Conservation (phyloP, 2,888 invertebrate species). For the Cheilosia vulpina region DNA sequence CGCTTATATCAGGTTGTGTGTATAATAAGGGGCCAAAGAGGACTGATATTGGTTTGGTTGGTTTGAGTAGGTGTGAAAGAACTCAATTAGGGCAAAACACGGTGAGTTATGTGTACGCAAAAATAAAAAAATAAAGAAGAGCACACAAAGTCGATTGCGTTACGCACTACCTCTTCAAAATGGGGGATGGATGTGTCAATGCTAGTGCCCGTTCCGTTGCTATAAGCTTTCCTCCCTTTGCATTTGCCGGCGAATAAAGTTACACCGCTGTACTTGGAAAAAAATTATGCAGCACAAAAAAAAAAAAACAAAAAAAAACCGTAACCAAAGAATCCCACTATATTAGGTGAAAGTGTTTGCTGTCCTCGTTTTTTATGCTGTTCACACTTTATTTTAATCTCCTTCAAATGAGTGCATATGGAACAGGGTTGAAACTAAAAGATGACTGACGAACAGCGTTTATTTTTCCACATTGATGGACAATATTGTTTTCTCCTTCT, state of each 20-base stretch:
- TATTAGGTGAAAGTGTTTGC: constrained; percentile 20
- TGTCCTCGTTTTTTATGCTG: constrained; percentile 38
- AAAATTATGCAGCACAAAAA: too few relatives aligned
- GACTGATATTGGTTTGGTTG: constrained; percentile 53
- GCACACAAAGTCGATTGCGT: constrained; percentile 43
- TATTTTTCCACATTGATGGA: constrained; percentile 30
- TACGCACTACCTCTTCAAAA: constrained; percentile 46
- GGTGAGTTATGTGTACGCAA: constrained; percentile 3
- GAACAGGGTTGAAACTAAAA: constrained; percentile 38
- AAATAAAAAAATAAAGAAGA: not conserved
- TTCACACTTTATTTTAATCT: constrained; percentile 54
- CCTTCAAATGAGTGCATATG: constrained; percentile 29
- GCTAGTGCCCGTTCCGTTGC: not conserved
- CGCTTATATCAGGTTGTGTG: constrained; percentile 12
- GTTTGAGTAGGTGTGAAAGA: constrained; percentile 58
- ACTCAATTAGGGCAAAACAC: constrained; percentile 59
- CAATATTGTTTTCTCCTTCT: not conserved
- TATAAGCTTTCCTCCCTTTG: constrained; percentile 12
- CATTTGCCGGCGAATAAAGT: not conserved
- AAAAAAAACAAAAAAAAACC: not conserved
- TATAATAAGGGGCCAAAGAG: constrained; percentile 33
- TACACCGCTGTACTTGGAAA: not conserved
- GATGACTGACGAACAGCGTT: constrained; percentile 22
- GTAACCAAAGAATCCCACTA: constrained; percentile 27
- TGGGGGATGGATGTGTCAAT: not conserved